Evolutionary conservation across 2,113 vertebrate species (phyloP).

Genomic region (Echinops telfairi): DNA sequence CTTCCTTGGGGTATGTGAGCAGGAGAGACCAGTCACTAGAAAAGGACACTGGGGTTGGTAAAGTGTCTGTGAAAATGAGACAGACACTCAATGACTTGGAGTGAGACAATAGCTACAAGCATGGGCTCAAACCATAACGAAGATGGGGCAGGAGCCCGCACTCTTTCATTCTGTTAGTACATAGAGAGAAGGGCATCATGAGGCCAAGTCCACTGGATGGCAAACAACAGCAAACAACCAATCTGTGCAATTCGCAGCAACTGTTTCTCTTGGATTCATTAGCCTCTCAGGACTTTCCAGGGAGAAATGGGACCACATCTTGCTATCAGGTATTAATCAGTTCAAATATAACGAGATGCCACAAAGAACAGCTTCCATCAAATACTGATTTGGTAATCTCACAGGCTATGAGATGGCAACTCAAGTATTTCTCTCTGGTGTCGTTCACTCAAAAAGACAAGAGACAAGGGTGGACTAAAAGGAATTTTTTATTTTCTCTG

Average conservation of each 20-base stretch:
- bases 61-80: neutral
- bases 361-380: constrained; percentile 23
- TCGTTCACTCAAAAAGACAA: constrained; percentile 67
- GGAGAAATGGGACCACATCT: constrained; percentile 26
- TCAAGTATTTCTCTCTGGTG: constrained; percentile 35
- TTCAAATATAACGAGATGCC: neutral
- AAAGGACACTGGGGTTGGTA: neutral
- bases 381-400: constrained; percentile 4
- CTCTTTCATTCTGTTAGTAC: neutral
- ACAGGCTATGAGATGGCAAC: neutral
- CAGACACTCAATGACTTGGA: neutral
- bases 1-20: neutral
- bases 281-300: constrained; percentile 49
- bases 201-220: too few relatives aligned
- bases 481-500: constrained; percentile 69
- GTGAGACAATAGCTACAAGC: too few relatives aligned
- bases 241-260: neutral
- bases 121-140: too few relatives aligned
- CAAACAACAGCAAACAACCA: neutral
- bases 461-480: constrained; percentile 61
- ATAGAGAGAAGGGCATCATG: too few relatives aligned
- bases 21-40: neutral
- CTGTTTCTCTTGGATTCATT: constrained; percentile 9
- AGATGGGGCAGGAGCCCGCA: neutral
- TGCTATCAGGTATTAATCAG: neutral